A percentile compares a stretch with the other conserved stretches of the same genome.
Conservation (phyloP, 2,888 invertebrate genomes). For the Cosmorhoe ocellata region DNA sequence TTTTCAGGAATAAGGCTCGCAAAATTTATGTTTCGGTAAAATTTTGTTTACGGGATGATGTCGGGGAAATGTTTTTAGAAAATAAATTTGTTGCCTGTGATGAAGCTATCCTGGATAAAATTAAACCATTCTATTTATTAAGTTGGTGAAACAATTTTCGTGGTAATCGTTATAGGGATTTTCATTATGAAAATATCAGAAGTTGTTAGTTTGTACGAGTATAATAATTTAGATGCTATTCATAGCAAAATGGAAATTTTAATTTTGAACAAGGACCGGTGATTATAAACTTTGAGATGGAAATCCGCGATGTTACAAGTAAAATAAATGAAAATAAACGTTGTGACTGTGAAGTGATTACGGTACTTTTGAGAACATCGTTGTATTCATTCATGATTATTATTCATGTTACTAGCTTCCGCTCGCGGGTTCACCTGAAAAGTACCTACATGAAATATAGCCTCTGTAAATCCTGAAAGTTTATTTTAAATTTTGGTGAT, state of each 20-base stretch:
- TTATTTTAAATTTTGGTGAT: too few species aligned
- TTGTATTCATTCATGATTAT: too few species aligned
- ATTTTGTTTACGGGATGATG: conserved; percentile 34
- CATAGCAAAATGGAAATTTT: conserved; percentile 10
- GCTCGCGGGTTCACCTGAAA: too few species aligned
- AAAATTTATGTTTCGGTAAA: conserved; percentile 33
- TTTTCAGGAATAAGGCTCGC: conserved; percentile 31
- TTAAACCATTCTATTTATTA: conserved; percentile 13
- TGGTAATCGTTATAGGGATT: conserved; percentile 2
- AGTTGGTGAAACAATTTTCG: not conserved
- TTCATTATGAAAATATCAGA: not conserved
- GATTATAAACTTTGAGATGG: conserved; percentile 18
- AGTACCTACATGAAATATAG: too few species aligned
- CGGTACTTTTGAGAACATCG: too few species aligned
- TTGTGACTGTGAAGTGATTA: too few species aligned
- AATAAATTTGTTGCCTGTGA: conserved; percentile 21
- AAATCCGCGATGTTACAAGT: conserved; percentile 6
- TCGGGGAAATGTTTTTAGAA: conserved; percentile 29
- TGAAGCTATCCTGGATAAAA: conserved; percentile 21
- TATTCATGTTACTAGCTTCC: too few species aligned
- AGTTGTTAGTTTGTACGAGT: conserved; percentile 11
- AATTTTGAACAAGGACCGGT: conserved; percentile 15
- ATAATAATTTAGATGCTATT: conserved; percentile 16
- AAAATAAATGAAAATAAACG: conserved; percentile 3
- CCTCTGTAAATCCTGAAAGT: too few species aligned